Evolutionary conservation across 2,797 vertebrate genomes (phyloP).

Genomic region (Limnodromus scolopaceus): DNA sequence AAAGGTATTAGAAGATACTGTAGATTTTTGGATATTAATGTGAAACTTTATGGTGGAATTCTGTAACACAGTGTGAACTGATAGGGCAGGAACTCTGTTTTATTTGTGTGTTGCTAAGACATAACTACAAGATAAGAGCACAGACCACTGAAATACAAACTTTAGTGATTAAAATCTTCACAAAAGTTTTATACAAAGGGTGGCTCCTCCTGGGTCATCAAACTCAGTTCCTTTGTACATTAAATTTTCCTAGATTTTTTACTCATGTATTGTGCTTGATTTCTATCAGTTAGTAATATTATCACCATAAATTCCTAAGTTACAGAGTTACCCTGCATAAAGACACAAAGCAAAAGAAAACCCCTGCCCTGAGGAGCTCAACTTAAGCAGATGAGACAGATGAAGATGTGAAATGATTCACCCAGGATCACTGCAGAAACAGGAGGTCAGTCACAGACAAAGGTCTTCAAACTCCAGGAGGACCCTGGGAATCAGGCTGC

Average conservation of each 20-base stretch:
- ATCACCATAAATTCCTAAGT: neutral
- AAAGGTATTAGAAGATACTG: neutral
- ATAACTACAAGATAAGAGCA: neutral
- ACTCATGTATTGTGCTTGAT: rapidly evolving
- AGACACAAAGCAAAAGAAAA: neutral
- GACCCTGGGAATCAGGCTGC: neutral
- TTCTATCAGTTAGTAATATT: neutral
- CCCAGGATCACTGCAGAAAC: neutral
- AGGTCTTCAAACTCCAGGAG: neutral
- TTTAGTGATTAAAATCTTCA: neutral
- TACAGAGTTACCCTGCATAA: neutral
- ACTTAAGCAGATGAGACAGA: neutral
- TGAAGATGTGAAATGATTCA: neutral
- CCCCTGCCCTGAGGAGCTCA: neutral
- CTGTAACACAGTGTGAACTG: neutral
- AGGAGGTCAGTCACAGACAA: neutral
- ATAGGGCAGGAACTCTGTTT: neutral
- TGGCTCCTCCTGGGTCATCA: neutral
- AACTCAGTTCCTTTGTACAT: rapidly evolving
- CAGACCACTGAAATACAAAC: neutral
- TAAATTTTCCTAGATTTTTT: neutral
- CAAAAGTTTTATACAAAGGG: neutral
- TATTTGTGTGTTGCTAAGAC: neutral
- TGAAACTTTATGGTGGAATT: neutral
- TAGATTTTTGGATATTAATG: neutral